These are phyloP conservation scores for Varecia variegata DNA, from an alignment of 2,797 vertebrate genomes.

Conservation along the genomic window DNA sequence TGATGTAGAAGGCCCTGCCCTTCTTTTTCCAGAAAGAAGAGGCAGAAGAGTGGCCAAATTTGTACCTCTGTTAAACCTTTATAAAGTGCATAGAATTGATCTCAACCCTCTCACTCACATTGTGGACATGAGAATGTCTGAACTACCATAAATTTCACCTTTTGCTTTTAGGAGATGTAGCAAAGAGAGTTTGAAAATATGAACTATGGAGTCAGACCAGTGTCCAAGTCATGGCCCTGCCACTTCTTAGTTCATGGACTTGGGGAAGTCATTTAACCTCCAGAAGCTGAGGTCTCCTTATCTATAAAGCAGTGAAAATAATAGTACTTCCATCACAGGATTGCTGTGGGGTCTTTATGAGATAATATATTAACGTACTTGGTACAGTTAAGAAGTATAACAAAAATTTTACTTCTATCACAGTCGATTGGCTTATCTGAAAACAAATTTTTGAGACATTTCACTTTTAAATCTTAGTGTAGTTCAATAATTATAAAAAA, in stretches of 20 bases:
- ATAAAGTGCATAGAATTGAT: background rate
- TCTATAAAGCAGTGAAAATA: background rate
- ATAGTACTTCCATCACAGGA: background rate
- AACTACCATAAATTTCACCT: background rate
- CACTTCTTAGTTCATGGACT: background rate
- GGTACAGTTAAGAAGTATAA: background rate
- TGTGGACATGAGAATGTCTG: background rate
- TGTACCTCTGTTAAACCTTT: background rate
- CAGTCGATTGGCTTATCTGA: background rate
- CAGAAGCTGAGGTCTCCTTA: background rate
- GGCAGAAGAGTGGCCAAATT: background rate
- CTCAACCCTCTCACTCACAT: accelerated
- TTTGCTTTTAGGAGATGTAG: background rate
- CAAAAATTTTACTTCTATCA: background rate
- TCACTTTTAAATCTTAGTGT: background rate
- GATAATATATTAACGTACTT: background rate
- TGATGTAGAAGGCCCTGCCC: background rate
- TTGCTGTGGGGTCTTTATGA: background rate
- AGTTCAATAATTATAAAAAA: background rate
- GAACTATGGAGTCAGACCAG: background rate
- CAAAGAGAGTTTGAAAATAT: background rate
- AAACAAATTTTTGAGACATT: background rate
- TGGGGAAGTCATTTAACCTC: background rate
- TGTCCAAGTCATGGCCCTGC: background rate
- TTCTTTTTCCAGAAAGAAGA: background rate